These are phyloP conservation scores for Hypomecis punctinalis DNA, from an alignment of 2,888 invertebrate genomes.

Conservation along the genomic window DNA sequence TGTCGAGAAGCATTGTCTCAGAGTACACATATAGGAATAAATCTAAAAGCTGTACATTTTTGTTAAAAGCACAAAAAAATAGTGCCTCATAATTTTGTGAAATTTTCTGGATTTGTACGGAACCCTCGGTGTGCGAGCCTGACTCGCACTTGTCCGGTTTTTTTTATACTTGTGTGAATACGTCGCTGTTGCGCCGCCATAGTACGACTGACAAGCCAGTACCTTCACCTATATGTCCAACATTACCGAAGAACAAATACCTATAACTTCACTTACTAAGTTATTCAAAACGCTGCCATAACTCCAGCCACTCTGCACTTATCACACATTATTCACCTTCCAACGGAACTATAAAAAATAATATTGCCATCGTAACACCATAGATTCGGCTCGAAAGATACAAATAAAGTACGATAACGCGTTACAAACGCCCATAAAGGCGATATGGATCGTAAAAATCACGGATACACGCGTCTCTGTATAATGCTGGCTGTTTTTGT, in stretches of 20 bases:
- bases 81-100: too few relatives aligned
- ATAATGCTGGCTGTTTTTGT: conserved; percentile 52
- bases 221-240: too few relatives aligned
- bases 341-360: conserved; percentile 64
- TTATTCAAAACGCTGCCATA: conserved; percentile 3
- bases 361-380: conserved; percentile 61
- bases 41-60: too few relatives aligned
- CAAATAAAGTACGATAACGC: conserved; percentile 63
- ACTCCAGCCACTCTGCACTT: conserved; percentile 27
- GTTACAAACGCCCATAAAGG: conserved; percentile 57
- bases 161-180: too few relatives aligned
- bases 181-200: too few relatives aligned
- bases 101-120: too few relatives aligned
- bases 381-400: conserved; percentile 52
- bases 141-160: too few relatives aligned
- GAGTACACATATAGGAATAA: too few relatives aligned
- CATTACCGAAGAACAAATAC: background rate
- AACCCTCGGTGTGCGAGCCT: too few relatives aligned
- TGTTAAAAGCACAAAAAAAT: too few relatives aligned
- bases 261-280: background rate
- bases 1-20: too few relatives aligned
- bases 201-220: too few relatives aligned
- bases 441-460: conserved; percentile 63
- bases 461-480: conserved; percentile 44
- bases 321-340: conserved; percentile 52